These are phyloP conservation scores for Aurelia aurita complex sp. Pacific DNA, from an alignment of 30 jellyfish, hydroid and myxozoan genomes.

Conservation along the genomic window DNA sequence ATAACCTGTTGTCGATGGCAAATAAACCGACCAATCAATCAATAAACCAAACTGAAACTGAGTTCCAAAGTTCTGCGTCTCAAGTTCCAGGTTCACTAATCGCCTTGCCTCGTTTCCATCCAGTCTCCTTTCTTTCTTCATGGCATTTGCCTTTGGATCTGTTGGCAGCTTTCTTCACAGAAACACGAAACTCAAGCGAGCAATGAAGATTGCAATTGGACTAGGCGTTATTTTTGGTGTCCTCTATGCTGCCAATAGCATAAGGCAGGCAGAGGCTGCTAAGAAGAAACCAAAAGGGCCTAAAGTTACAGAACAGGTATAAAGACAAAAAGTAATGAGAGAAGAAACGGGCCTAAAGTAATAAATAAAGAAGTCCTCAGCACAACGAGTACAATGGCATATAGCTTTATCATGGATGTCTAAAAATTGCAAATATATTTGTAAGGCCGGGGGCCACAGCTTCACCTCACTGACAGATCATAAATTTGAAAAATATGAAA, in stretches of 20 bases:
- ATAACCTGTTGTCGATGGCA: too few relatives aligned
- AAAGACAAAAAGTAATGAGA: background rate
- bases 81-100: background rate
- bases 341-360: too few relatives aligned
- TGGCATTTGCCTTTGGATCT: constrained; percentile 37
- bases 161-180: constrained; percentile 31
- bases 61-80: too few relatives aligned
- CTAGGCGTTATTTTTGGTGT: constrained; percentile 27
- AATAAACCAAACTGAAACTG: too few relatives aligned
- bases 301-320: constrained; percentile 65
- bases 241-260: constrained; percentile 13
- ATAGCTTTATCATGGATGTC: too few relatives aligned
- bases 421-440: too few relatives aligned
- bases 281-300: constrained; percentile 64
- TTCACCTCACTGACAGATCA: too few relatives aligned
- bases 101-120: background rate
- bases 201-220: constrained; percentile 36
- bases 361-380: too few relatives aligned
- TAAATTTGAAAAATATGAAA: too few relatives aligned
- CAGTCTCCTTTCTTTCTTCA: background rate
- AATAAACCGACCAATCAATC: too few relatives aligned
- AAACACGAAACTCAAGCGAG: constrained; percentile 23
- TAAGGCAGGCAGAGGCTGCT: constrained; percentile 47
- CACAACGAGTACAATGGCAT: too few relatives aligned
- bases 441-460: too few relatives aligned